Evolutionary conservation across 2,797 vertebrate genomes (phyloP), one percentile per base, ranked within the genome.

Genomic region (Oophaga sylvatica): DNA sequence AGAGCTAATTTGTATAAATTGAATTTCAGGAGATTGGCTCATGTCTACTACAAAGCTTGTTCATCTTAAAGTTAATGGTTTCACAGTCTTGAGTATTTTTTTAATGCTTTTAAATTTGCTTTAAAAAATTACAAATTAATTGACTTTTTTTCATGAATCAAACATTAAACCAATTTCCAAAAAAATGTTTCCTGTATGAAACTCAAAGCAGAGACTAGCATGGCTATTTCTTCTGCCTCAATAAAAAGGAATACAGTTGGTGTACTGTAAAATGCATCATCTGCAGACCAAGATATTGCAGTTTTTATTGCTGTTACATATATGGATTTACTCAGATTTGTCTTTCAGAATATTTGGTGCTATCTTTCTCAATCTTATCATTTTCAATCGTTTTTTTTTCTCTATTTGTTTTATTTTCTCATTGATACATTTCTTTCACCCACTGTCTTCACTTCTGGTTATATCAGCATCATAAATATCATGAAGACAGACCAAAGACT

Each of bases 241-340:
- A 70, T 75, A 76, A 26, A 71, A 83, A 83, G 56, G 26, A 84
- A 80, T 80, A 73, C 35, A 62, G 22, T 75, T 48, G 29, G 35
- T 82, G 53, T 77, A 86, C 82, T 77, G 78, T 70, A 79, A 80
- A 86, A 89, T 82, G 60, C 68, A 57, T 85, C 68, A 77, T 82
- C 29, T 75, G 19, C 84, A 70, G 41, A 53, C 67, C 71, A 70
- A 41, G 48, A 79, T 89, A 81, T 80, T 83, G 79, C 62, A 78
- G 77, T 85, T 85, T 85, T 81, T 60, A 82, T 89, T 82, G 60
- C 48, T 77, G 53, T 85, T 53, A 11, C 31, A 35, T 68, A 63
- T 70, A 81, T 88, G 78, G 68, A 85, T 85, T 85, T 82, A 81
- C 77, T 73, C 41, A 85, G 45, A 68, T 88, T 86, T 86, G 57